Conservation (phyloP, 2,888 invertebrate genomes). For the Beris chalybata region DNA sequence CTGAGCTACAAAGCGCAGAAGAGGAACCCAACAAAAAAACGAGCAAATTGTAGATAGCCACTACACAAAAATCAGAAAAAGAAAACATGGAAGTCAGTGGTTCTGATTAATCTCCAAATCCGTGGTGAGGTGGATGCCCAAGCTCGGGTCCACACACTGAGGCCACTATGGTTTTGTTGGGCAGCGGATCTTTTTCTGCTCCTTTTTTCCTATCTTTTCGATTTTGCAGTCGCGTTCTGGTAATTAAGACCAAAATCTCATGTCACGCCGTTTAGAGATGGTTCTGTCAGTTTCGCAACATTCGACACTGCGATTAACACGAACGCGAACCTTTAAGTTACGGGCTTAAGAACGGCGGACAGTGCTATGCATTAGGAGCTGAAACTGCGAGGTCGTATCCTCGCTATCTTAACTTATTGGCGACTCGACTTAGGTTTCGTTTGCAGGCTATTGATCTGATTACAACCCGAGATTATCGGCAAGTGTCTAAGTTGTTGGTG, state of each 20-base stretch:
- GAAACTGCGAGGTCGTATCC: too few relatives aligned
- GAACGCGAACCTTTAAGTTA: slow-evolving; percentile 20
- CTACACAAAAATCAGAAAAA: slow-evolving; percentile 24
- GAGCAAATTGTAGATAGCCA: slow-evolving; percentile 8
- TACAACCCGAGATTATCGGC: too few relatives aligned
- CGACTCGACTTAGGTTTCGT: too few relatives aligned
- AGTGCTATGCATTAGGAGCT: too few relatives aligned
- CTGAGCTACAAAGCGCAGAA: slow-evolving; percentile 16
- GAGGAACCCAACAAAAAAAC: slow-evolving; percentile 15
- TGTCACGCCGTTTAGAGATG: slow-evolving; percentile 42
- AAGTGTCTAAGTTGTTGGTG: too few relatives aligned
- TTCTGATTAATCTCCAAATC: slow-evolving; percentile 35
- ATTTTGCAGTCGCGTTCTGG: slow-evolving; percentile 36
- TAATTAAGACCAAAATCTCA: slow-evolving; percentile 46
- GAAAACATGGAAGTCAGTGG: slow-evolving; percentile 8
- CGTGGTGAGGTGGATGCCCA: neutral
- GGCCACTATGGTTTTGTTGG: slow-evolving; percentile 15
- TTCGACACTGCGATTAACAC: slow-evolving; percentile 27
- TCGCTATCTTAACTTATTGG: too few relatives aligned
- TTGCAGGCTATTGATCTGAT: too few relatives aligned
- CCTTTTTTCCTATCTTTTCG: slow-evolving; percentile 19
- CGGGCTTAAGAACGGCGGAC: too few relatives aligned
- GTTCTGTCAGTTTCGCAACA: slow-evolving; percentile 35
- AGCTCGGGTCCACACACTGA: neutral
- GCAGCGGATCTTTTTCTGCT: slow-evolving; percentile 15